These are phyloP conservation scores for Osmerus mordax DNA, from an alignment of 2,113 vertebrate species.

Conservation along the genomic window DNA sequence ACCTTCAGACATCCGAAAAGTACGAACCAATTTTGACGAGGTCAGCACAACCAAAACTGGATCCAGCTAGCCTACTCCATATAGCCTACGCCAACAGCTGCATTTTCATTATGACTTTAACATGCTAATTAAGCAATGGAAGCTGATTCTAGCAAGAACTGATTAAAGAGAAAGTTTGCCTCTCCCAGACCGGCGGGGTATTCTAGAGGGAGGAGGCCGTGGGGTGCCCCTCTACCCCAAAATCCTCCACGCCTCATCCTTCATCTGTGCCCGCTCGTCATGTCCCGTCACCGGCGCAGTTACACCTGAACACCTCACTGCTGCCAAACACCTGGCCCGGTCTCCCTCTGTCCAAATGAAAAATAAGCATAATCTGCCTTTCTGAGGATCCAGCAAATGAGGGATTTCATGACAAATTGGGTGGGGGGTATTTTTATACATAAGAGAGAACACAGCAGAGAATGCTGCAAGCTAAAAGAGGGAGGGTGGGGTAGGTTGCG, in stretches of 20 bases:
- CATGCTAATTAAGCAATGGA: conserved; percentile 69
- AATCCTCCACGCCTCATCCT: conserved; percentile 98
- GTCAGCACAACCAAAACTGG: conserved; percentile 51
- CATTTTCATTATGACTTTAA: conserved; percentile 65
- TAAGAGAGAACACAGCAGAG: conserved; percentile 82
- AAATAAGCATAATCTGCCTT: conserved; percentile 99
- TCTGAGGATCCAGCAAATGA: conserved; percentile 99
- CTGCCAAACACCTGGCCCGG: conserved; percentile 99
- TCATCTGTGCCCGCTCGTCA: conserved; percentile 95
- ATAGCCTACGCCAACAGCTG: conserved; percentile 59
- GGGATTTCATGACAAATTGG: conserved; percentile 99
- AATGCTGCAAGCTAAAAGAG: conserved; percentile 46
- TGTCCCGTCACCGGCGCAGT: conserved; percentile 96
- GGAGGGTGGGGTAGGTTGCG: conserved; percentile 47
- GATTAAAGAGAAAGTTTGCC: conserved; percentile 55
- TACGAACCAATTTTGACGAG: conserved; percentile 61
- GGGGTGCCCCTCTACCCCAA: conserved; percentile 83
- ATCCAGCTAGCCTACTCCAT: conserved; percentile 5
- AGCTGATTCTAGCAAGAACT: conserved; percentile 68
- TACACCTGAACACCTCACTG: conserved; percentile 99
- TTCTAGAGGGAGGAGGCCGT: conserved; percentile 85
- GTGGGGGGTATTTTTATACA: conserved; percentile 82
- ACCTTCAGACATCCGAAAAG: conserved; percentile 45
- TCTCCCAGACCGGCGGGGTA: conserved; percentile 58
- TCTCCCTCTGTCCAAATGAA: conserved; percentile 99